Conservation (phyloP, 2,113 vertebrate species). For the Cyanocitta stelleri region DNA sequence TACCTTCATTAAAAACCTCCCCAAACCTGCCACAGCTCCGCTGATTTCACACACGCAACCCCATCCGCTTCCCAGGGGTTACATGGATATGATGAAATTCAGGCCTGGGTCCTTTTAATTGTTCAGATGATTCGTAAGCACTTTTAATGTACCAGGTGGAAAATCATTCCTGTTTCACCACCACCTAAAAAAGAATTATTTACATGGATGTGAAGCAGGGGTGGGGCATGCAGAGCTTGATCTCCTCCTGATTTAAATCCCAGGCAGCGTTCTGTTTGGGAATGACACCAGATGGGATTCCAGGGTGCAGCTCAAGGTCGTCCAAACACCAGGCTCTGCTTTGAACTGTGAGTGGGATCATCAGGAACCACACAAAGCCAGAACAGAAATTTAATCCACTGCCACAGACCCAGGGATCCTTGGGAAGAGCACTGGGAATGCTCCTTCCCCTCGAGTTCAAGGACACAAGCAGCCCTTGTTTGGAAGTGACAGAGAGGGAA, state of each 20-base stretch:
- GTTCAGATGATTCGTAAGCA: not conserved
- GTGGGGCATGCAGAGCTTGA: not conserved
- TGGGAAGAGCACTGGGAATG: not conserved
- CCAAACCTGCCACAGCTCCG: not conserved
- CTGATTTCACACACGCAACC: accelerated
- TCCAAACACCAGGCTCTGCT: not conserved
- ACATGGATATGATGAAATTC: accelerated
- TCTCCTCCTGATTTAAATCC: not conserved
- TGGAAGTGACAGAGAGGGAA: not conserved
- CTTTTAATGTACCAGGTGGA: not conserved
- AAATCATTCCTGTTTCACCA: not conserved
- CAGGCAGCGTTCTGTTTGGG: not conserved
- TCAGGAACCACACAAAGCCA: not conserved
- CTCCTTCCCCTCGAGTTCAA: not conserved
- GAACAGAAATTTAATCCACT: not conserved
- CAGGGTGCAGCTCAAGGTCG: conserved; percentile 45
- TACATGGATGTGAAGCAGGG: not conserved
- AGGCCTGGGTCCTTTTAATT: not conserved
- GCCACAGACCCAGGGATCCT: not conserved
- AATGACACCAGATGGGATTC: conserved; percentile 7
- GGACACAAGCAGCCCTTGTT: not conserved
- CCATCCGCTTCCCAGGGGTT: not conserved
- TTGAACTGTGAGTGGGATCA: not conserved
- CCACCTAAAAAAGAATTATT: not conserved
- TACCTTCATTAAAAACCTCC: too few relatives aligned